These are phyloP conservation scores for Cottoperca gobio DNA, from an alignment of 2,797 vertebrate genomes.

Conservation along the genomic window DNA sequence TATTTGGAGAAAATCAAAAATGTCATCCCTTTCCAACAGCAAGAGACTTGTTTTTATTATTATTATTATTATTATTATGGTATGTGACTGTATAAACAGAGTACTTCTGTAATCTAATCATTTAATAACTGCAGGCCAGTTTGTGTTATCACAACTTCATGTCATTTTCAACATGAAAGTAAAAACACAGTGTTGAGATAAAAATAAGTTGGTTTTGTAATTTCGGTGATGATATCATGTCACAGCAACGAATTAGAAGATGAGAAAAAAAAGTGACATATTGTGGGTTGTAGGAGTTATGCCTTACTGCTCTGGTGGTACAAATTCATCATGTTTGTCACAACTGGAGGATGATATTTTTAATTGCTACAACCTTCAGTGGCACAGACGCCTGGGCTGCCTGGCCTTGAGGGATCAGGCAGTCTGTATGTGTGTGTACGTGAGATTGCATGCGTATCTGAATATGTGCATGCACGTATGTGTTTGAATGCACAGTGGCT, in stretches of 20 bases:
- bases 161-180: conserved; percentile 31
- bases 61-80: not conserved
- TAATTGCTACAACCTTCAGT: conserved; percentile 83
- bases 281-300: conserved; percentile 66
- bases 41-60: too few species aligned
- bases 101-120: not conserved
- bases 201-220: conserved; percentile 34
- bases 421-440: conserved; percentile 17
- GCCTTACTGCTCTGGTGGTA: conserved; percentile 76
- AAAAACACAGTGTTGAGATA: not conserved
- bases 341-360: conserved; percentile 81
- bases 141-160: not conserved
- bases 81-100: not conserved
- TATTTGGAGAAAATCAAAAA: not conserved
- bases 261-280: conserved; percentile 57
- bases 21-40: not conserved
- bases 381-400: conserved; percentile 67
- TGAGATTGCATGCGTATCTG: conserved; percentile 34
- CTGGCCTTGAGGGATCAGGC: conserved; percentile 71
- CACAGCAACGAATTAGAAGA: conserved; percentile 32
- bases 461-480: conserved; percentile 17
- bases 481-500: conserved; percentile 38
- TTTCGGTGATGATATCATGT: conserved; percentile 44
- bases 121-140: conserved; percentile 5
- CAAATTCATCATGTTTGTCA: conserved; percentile 83